Evolutionary conservation across 1,140 invertebrate species (phyloP), one percentile per base, ranked within the genome.

Genomic region (Temnothorax longispinosus): DNA sequence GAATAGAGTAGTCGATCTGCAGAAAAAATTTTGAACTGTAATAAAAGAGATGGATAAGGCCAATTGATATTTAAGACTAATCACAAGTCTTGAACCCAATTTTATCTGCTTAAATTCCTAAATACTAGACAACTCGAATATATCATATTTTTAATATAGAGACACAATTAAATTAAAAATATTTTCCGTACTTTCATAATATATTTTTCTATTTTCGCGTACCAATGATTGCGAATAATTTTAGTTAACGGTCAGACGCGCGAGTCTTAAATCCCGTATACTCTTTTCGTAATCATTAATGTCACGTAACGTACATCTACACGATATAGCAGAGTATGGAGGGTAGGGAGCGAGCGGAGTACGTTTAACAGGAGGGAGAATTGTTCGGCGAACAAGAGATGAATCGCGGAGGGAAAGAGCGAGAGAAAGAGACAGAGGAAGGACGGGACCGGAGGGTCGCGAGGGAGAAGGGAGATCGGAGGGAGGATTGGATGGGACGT

Each of bases 401-500:
- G 32, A 38, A 13, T 60, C 18, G 64, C 15, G 27, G 56, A 86
- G 50, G 54, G 62, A 84, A 41, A 74, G 69, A 75, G 69, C 38
- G 81, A 41, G 38, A 64, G 72, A 75, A 35, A 41, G 52, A 80
- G 76, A 78, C 5, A 72, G 38, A 87, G 69, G 41, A 58, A 72
- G 50, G 44, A 41, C 18, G 58, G 76, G 56, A 54, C 32, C 18
- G 85, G 85, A 71, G 41, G 32, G 56, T 58, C 21, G 41, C 47
- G 32, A 50, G 38, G 58, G 62, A 64, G 72, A 54, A 86, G 74
- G 56, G 76, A 85, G 76, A 87, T 90, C 58, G 80, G 74, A 85
- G 65, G 87, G 58, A 81, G 80, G 78, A 76, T 76, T 81, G 87
- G 84, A 85, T 65, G 90, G 90, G 71, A 86, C 65, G 82, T 89